Conservation (phyloP, 1,140 invertebrate species). For the Drosophila setifemur region DNA sequence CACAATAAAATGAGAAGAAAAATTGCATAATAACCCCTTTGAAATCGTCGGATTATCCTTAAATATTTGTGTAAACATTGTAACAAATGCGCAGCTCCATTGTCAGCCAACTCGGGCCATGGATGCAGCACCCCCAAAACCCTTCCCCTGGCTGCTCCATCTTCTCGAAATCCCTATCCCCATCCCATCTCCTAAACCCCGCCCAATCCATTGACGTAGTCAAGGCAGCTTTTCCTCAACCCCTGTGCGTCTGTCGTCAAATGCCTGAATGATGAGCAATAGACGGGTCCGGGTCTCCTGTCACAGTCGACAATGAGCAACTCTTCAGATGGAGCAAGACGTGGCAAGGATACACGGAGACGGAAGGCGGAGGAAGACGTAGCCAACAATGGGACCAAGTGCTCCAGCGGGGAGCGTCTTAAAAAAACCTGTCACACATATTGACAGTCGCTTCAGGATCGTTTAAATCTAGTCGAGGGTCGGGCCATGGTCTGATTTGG, state of each 20-base stretch:
- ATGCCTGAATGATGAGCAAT: slow-evolving; percentile 79
- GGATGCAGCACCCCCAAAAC: slow-evolving; percentile 21
- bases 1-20: slow-evolving; percentile 79
- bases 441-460: slow-evolving; percentile 47
- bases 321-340: slow-evolving; percentile 42
- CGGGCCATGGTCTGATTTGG: slow-evolving; percentile 1
- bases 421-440: slow-evolving; percentile 57
- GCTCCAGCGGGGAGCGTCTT: slow-evolving; percentile 45
- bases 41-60: slow-evolving; percentile 81
- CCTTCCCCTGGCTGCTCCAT: no score
- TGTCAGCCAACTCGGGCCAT: slow-evolving; percentile 51
- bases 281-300: slow-evolving; percentile 52
- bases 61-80: slow-evolving; percentile 82
- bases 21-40: slow-evolving; percentile 82
- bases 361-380: slow-evolving; percentile 29
- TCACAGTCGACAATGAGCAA: slow-evolving; percentile 75
- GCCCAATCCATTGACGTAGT: slow-evolving; percentile 37
- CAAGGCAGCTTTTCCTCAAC: slow-evolving; percentile 23
- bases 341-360: slow-evolving; percentile 18
- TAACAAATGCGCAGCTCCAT: slow-evolving; percentile 80
- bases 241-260: slow-evolving; percentile 31
- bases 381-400: slow-evolving; percentile 64
- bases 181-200: neutral
- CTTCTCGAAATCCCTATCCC: neutral
- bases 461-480: slow-evolving; percentile 48